phyloP scores from a whole-genome alignment of 2,888 invertebrate species.

The Byasa hedistus region DNA sequence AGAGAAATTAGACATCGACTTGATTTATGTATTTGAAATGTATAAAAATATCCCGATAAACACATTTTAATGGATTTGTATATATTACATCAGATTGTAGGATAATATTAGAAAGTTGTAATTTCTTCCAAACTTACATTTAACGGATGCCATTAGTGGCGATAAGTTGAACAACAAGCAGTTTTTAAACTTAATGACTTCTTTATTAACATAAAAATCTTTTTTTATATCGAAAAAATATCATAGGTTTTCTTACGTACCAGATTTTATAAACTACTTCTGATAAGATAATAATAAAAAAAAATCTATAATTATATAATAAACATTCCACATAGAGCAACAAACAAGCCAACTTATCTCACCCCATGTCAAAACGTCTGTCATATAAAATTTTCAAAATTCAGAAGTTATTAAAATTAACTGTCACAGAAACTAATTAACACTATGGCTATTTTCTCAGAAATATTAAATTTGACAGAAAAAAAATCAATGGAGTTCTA shows the following conservation, averaged over 20 bases:
- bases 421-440: not conserved
- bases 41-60: conserved; percentile 24
- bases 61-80: conserved; percentile 9
- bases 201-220: not conserved
- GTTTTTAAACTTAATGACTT: not conserved
- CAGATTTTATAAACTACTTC: not conserved
- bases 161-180: not conserved
- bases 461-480: too few species aligned
- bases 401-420: not conserved
- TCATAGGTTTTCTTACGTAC: not conserved
- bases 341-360: not conserved
- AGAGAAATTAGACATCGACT: conserved; percentile 25
- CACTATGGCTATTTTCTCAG: not conserved
- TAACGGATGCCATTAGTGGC: not conserved
- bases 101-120: not conserved
- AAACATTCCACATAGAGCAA: not conserved
- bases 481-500: too few species aligned
- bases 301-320: too few species aligned
- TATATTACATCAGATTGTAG: not conserved
- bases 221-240: not conserved
- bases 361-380: not conserved
- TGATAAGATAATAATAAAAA: too few species aligned
- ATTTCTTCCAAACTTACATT: not conserved
- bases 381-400: not conserved
- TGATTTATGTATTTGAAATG: conserved; percentile 25